phyloP scores from a whole-genome alignment of 2,797 vertebrate genomes.

The Cyclura pinguis region DNA sequence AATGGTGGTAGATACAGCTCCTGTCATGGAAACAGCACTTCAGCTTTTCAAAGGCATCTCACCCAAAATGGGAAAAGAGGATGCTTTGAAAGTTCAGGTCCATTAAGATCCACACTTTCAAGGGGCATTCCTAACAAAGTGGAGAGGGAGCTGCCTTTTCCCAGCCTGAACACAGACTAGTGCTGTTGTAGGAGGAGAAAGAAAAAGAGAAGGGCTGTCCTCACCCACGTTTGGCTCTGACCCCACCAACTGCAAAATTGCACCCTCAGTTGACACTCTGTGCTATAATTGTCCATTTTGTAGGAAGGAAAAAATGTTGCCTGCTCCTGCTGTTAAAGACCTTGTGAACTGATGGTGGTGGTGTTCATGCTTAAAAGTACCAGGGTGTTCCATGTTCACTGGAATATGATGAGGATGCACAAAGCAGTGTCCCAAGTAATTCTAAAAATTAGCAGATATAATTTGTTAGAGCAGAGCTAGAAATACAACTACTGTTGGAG shows the following conservation, averaged over 20 bases:
- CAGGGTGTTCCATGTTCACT: too few species aligned
- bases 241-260: too few species aligned
- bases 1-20: not conserved
- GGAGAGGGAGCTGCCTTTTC: not conserved
- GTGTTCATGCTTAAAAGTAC: too few species aligned
- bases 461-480: slow-evolving; percentile 16
- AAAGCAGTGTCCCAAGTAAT: not conserved
- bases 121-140: too few species aligned
- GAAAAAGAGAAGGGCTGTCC: not conserved
- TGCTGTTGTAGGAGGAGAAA: not conserved
- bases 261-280: too few species aligned
- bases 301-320: too few species aligned
- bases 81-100: not conserved
- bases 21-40: not conserved
- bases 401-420: not conserved
- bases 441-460: not conserved
- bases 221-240: not conserved
- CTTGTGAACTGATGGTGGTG: not conserved
- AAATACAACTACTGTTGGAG: not conserved
- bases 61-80: not conserved
- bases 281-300: too few species aligned
- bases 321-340: not conserved
- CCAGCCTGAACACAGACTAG: too few species aligned
- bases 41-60: too few species aligned
- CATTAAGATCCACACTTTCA: not conserved